Percentiles rank a stretch among this genome's conserved stretches.
These are phyloP conservation scores for Microtus richardsoni DNA, from an alignment of 2,113 vertebrate genomes.

Conservation along the genomic window DNA sequence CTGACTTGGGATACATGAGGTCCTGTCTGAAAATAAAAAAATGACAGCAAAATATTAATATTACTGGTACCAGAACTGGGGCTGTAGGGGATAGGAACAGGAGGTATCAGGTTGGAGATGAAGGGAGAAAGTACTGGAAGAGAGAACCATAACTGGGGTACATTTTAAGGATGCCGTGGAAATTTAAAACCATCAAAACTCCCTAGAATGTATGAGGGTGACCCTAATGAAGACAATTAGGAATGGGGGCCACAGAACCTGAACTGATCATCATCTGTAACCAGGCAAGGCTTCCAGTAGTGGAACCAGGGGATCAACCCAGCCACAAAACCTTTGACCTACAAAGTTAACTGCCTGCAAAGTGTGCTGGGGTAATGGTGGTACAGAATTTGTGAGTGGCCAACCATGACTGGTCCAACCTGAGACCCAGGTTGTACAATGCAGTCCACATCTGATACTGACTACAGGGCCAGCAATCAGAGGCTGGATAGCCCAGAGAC, in stretches of 20 bases:
- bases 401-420: not conserved
- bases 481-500: not conserved
- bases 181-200: not conserved
- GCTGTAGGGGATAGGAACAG: not conserved
- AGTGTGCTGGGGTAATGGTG: not conserved
- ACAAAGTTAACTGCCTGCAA: not conserved
- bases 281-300: not conserved
- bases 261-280: not conserved
- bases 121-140: not conserved
- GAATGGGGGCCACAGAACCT: not conserved
- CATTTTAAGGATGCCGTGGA: not conserved
- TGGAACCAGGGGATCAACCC: not conserved
- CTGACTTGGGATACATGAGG: not conserved
- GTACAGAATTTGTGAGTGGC: not conserved
- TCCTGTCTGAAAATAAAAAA: not conserved
- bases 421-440: not conserved
- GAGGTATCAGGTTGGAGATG: not conserved
- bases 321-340: not conserved
- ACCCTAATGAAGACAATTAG: not conserved
- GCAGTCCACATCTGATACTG: not conserved
- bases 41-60: not conserved
- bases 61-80: not conserved
- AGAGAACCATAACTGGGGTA: not conserved
- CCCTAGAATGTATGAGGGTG: not conserved
- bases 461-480: not conserved